phyloP scores from a whole-genome alignment of 2,113 vertebrate genomes.

The Mus pahari region DNA sequence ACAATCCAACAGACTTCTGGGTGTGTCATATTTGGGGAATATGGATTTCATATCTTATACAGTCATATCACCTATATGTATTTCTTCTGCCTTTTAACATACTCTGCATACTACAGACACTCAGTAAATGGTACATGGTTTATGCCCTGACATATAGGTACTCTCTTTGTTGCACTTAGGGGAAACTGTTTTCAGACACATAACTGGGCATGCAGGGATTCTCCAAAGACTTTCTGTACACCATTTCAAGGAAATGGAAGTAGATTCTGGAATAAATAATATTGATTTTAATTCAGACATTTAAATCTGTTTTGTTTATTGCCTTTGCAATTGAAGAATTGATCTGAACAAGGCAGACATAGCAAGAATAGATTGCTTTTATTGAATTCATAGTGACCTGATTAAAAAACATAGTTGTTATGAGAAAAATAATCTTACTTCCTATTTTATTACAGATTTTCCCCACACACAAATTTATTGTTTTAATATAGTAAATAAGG shows the following conservation, averaged over 20 bases:
- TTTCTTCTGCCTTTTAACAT: background rate
- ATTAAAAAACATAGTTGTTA: constrained; percentile 75
- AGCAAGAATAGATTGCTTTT: constrained; percentile 76
- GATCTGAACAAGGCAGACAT: constrained; percentile 68
- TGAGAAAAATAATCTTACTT: constrained; percentile 76
- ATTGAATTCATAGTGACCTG: constrained; percentile 71
- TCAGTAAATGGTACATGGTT: background rate
- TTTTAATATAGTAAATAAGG: constrained; percentile 72
- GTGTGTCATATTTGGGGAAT: background rate
- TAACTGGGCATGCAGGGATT: constrained; percentile 8
- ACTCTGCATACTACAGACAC: background rate
- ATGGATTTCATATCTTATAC: background rate
- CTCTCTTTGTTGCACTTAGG: background rate
- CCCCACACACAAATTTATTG: constrained; percentile 64
- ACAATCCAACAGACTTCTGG: background rate
- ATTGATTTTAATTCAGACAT: constrained; percentile 73
- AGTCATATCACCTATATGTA: background rate
- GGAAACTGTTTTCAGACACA: background rate
- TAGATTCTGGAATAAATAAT: constrained; percentile 66
- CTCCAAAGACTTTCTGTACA: background rate
- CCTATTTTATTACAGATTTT: constrained; percentile 72
- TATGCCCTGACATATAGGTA: background rate
- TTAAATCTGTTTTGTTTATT: constrained; percentile 76
- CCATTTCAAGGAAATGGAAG: constrained; percentile 57
- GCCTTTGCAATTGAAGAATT: constrained; percentile 71